Conservation (phyloP, 2,888 invertebrate species). For the Ametastegia equiseti region DNA sequence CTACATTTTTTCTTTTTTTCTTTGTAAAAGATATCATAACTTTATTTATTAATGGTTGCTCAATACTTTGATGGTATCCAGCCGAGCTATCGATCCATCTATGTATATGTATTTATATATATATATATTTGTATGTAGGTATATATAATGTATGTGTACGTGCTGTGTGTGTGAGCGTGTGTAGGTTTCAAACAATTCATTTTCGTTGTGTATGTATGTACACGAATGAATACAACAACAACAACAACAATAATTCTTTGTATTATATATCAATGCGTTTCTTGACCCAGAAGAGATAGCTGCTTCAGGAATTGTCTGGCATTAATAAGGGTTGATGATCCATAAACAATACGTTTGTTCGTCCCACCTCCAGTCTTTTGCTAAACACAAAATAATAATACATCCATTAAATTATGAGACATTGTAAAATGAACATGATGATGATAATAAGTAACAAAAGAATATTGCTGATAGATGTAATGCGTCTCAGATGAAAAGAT, state of each 20-base stretch:
- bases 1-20: neutral
- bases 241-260: too few species aligned
- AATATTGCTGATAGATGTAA: neutral
- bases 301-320: conserved; percentile 97
- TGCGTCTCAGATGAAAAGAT: too few species aligned
- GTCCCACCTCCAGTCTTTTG: conserved; percentile 86
- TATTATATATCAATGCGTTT: conserved; percentile 77
- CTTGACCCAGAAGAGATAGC: conserved; percentile 87
- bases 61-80: conserved; percentile 1
- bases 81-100: conserved; percentile 11
- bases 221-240: conserved; percentile 7
- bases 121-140: neutral
- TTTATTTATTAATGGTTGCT: conserved; percentile 20
- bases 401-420: neutral
- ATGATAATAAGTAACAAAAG: neutral
- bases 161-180: neutral
- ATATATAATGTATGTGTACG: too few species aligned
- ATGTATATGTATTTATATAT: neutral
- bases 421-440: neutral
- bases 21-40: conserved; percentile 37
- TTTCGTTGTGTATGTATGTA: conserved; percentile 12
- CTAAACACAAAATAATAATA: conserved; percentile 75
- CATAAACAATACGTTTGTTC: conserved; percentile 92
- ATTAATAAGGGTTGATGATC: conserved; percentile 95
- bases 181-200: conserved; percentile 1